phyloP scores from a whole-genome alignment of 92 coral and sea anemone species.

The Virgularia gustaviana region DNA sequence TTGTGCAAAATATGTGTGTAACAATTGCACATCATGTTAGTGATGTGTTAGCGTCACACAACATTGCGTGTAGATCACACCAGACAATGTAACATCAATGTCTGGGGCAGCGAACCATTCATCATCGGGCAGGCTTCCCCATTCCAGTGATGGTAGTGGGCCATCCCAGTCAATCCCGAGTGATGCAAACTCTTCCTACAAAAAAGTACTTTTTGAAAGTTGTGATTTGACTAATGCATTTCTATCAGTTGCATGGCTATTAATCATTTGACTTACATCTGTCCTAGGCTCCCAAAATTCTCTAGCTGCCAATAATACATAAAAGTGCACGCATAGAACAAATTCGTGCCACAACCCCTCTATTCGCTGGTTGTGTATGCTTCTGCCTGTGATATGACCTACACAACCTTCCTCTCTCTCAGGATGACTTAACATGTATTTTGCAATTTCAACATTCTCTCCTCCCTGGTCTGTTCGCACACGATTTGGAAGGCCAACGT shows the following conservation, averaged over 20 bases:
- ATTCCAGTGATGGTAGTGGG: constrained; percentile 23
- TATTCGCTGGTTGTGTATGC: too few relatives aligned
- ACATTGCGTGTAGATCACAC: too few relatives aligned
- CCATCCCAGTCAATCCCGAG: constrained; percentile 40
- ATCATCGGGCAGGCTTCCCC: constrained; percentile 20
- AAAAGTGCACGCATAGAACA: constrained; percentile 37
- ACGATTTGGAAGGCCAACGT: constrained; percentile 14
- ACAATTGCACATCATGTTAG: too few relatives aligned
- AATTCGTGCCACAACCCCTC: constrained; percentile 53
- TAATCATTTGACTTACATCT: constrained; percentile 34
- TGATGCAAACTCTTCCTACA: constrained; percentile 17
- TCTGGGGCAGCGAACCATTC: constrained; percentile 30
- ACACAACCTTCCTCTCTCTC: constrained; percentile 45
- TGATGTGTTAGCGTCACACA: too few relatives aligned
- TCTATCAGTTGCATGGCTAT: background rate
- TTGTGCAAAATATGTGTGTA: too few relatives aligned
- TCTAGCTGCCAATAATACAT: constrained; percentile 45
- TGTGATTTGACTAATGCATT: background rate
- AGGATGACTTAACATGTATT: constrained; percentile 45
- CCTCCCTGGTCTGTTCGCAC: constrained; percentile 47
- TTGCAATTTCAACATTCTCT: constrained; percentile 50
- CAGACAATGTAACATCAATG: too few relatives aligned
- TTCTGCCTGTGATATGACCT: constrained; percentile 35
- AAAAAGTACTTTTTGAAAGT: background rate
- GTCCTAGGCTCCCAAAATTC: constrained; percentile 54